A percentile compares a stretch with the other conserved stretches of the same genome.
Conservation (phyloP, 2,888 invertebrate species). For the Maniola hyperantus region DNA sequence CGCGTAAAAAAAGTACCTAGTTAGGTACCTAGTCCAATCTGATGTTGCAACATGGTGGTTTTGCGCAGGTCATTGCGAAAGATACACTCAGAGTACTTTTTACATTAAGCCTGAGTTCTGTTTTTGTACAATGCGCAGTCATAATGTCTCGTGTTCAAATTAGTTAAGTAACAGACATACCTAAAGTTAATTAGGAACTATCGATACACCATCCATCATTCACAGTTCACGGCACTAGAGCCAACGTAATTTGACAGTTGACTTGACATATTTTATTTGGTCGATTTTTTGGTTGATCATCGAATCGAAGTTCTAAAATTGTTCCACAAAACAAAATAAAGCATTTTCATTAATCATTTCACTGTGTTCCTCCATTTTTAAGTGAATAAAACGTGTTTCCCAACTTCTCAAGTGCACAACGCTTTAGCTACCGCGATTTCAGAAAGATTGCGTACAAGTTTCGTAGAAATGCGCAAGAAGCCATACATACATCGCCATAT, state of each 20-base stretch:
- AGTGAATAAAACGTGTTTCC: neutral
- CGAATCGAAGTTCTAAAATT: slow-evolving; percentile 12
- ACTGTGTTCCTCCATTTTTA: neutral
- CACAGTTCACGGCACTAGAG: neutral
- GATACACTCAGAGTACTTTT: no score
- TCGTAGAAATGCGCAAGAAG: slow-evolving; percentile 38
- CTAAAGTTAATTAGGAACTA: neutral
- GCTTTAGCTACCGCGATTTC: neutral
- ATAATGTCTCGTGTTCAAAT: no score
- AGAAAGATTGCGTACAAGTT: slow-evolving; percentile 24
- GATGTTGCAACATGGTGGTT: no score
- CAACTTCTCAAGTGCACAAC: neutral
- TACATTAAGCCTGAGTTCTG: no score
- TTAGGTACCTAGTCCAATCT: no score
- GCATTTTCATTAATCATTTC: neutral
- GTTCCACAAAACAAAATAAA: neutral
- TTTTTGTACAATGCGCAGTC: no score
- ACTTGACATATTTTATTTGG: neutral
- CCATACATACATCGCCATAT: slow-evolving; percentile 40
- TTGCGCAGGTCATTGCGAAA: no score
- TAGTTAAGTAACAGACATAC: no score
- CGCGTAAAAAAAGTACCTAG: no score
- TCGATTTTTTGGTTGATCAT: slow-evolving; percentile 29
- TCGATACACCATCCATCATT: neutral
- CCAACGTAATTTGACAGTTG: slow-evolving; percentile 17